These are phyloP conservation scores for Embiotoca jacksoni DNA, from an alignment of 2,113 vertebrate species.

Conservation along the genomic window DNA sequence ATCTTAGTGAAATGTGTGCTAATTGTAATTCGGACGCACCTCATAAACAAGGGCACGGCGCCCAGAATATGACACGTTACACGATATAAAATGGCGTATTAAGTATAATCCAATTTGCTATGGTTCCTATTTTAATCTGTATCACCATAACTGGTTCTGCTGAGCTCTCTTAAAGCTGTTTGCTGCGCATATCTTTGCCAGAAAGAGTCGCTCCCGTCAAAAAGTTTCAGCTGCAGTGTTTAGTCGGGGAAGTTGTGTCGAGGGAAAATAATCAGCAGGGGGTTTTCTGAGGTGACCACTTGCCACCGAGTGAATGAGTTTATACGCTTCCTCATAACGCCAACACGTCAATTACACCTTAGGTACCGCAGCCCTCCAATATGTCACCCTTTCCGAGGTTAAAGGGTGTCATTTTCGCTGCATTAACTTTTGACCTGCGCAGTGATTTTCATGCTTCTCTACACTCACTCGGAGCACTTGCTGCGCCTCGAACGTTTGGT, in stretches of 20 bases:
- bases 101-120: slow-evolving; percentile 79
- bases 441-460: neutral
- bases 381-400: slow-evolving; percentile 60
- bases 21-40: slow-evolving; percentile 77
- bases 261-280: slow-evolving; percentile 46
- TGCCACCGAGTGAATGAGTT: neutral
- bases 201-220: slow-evolving; percentile 51
- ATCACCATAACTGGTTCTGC: slow-evolving; percentile 59
- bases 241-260: slow-evolving; percentile 28
- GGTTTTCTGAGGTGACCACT: slow-evolving; percentile 62
- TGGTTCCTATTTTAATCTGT: slow-evolving; percentile 80
- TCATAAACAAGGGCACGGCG: slow-evolving; percentile 74
- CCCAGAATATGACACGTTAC: slow-evolving; percentile 80
- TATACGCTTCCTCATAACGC: slow-evolving; percentile 43
- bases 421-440: slow-evolving; percentile 35
- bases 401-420: slow-evolving; percentile 41
- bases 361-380: slow-evolving; percentile 11
- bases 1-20: slow-evolving; percentile 69
- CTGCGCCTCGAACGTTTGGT: neutral
- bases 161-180: slow-evolving; percentile 65
- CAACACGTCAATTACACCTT: slow-evolving; percentile 35
- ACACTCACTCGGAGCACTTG: too few species aligned
- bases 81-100: slow-evolving; percentile 77
- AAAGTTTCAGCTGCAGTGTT: slow-evolving; percentile 48
- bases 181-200: slow-evolving; percentile 60